Base-by-base conservation (phyloP, 2,797 vertebrate species). In the Malurus leucopterus region DNA sequence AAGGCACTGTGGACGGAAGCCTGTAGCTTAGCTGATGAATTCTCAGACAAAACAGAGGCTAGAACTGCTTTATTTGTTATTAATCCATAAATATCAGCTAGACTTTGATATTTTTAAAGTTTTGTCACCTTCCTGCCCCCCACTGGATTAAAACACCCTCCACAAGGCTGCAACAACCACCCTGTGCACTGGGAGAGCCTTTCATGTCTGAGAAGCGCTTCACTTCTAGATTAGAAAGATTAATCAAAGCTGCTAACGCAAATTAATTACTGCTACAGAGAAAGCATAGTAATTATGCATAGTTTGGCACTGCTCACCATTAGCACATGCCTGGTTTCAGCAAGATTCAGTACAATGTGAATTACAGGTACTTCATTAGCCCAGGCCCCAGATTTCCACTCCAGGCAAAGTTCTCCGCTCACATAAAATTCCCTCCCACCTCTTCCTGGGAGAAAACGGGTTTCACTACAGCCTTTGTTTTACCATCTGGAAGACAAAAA, bases 251-350 rank as follows among this genome's bases (percentile, higher is more conserved):
- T 92, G 86, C 95, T 91, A 93, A 93, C 68, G 13, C 94, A 93
- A 94, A 95, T 95, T 95, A 95, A 95, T 95, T 94, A 92, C 86
- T 88, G 91, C 86, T 88, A 92, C 79, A 83, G 83, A 95, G 90
- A 94, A 95, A 93, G 91, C 84, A 54, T 63, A 77, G 91, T 51
- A 90, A 95, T 95, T 94, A 93, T 92, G 90, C 92, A 91, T 93
- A 94, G 93, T 93, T 95, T 95, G 93, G 91, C 93, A 93, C 29
- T 8, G 76, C 67, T 86, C 38, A 22, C 74, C 86, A 95, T 95
- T 94, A 92, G 91, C 90, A 82, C 93, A 88, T 96, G 89, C 85
- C 94, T 95, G 50, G 91, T 80, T 95, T 90, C 94, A 95, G 89
- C 92, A 94, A 59, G 72, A 93, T 87, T 89, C 89, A 89, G 89